These are phyloP conservation scores for Potamilus streckersoni DNA, from an alignment of 1,140 invertebrate species.

Conservation along the genomic window DNA sequence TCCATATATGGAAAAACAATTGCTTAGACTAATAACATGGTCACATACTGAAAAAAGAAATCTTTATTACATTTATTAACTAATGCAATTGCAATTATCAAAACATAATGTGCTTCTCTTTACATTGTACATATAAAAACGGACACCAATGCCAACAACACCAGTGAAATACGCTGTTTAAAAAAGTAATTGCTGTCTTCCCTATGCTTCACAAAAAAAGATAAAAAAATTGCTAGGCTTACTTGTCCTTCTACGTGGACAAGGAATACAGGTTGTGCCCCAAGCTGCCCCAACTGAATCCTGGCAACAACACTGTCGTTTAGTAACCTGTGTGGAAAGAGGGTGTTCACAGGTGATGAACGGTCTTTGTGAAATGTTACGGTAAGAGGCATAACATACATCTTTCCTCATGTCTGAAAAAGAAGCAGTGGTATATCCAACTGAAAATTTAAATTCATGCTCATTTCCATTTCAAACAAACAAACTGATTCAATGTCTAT, in stretches of 20 bases:
- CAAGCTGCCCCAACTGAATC: constrained; percentile 85
- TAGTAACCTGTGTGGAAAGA: constrained; percentile 82
- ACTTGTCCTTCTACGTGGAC: constrained; percentile 78
- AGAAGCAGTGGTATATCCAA: neutral
- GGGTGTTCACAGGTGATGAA: constrained; percentile 74
- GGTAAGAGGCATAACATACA: constrained; percentile 81
- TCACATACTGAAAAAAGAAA: too few species aligned
- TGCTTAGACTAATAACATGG: too few species aligned
- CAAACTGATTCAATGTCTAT: neutral
- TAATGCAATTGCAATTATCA: too few species aligned
- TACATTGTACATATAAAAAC: too few species aligned
- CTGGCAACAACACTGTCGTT: constrained; percentile 86
- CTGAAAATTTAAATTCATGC: neutral
- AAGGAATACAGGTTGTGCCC: constrained; percentile 79
- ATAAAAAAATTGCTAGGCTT: constrained; percentile 52
- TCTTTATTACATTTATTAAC: too few species aligned
- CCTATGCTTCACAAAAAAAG: too few species aligned
- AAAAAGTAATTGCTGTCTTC: too few species aligned
- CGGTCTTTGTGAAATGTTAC: constrained; percentile 61
- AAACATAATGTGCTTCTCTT: too few species aligned
- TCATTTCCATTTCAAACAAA: neutral
- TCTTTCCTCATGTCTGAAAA: constrained; percentile 85
- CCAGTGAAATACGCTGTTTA: too few species aligned
- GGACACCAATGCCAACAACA: too few species aligned
- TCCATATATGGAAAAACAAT: too few species aligned